These are phyloP conservation scores for Mesaphorura yosii DNA, from an alignment of 1,140 invertebrate genomes.

Conservation along the genomic window DNA sequence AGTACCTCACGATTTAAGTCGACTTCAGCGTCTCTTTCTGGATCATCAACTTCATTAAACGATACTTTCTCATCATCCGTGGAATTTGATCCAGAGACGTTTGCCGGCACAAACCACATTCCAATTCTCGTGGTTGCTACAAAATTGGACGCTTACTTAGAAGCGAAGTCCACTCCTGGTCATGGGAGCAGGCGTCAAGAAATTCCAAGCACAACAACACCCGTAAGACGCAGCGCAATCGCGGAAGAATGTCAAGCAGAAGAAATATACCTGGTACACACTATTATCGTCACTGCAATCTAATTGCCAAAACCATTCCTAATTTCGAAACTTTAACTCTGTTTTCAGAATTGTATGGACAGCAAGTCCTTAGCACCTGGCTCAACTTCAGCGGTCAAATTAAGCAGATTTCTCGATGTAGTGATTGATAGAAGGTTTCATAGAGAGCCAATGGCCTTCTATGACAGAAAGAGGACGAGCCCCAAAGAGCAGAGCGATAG, in stretches of 20 bases:
- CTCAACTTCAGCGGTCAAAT: slow-evolving; percentile 78
- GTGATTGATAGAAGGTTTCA: slow-evolving; percentile 41
- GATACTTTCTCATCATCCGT: no score
- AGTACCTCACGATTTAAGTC: slow-evolving; percentile 6
- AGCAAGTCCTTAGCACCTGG: slow-evolving; percentile 75
- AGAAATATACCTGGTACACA: slow-evolving; percentile 67
- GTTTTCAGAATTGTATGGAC: slow-evolving; percentile 57
- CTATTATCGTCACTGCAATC: no score
- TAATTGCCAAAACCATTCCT: background rate
- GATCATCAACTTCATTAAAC: no score
- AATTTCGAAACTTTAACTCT: background rate
- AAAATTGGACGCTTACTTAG: slow-evolving; percentile 65
- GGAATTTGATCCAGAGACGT: slow-evolving; percentile 82
- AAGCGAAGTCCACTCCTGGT: no score
- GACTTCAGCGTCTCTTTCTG: no score
- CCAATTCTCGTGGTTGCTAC: slow-evolving; percentile 88
- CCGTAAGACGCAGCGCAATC: slow-evolving; percentile 55
- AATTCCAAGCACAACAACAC: no score
- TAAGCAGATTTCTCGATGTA: slow-evolving; percentile 89
- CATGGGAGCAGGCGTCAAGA: slow-evolving; percentile 51
- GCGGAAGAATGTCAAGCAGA: slow-evolving; percentile 86
- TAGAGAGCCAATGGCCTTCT: slow-evolving; percentile 16
- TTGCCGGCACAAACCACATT: slow-evolving; percentile 68
- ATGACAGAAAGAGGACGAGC: slow-evolving; percentile 21
- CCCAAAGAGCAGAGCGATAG: background rate